Percentiles rank a stretch among this genome's conserved stretches.
phyloP scores from a whole-genome alignment of 1,140 invertebrate genomes.

The Lordiphosa stackelbergi region DNA sequence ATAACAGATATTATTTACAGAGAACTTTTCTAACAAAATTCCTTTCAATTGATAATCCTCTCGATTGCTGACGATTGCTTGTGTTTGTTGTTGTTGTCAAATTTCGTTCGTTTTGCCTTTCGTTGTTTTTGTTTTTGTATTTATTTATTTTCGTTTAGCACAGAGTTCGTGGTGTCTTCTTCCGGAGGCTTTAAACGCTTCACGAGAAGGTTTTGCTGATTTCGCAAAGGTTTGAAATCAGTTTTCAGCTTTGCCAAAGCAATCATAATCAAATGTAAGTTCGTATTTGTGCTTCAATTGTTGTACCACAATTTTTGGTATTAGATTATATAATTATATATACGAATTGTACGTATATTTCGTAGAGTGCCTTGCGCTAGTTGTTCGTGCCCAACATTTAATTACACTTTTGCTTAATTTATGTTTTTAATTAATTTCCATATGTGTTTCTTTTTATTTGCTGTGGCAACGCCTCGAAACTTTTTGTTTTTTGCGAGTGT shows the following conservation, averaged over 20 bases:
- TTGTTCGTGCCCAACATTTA: constrained; percentile 38
- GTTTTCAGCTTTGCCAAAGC: constrained; percentile 41
- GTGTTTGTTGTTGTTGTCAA: constrained; percentile 39
- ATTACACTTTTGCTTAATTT: constrained; percentile 36
- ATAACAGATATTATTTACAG: constrained; percentile 20
- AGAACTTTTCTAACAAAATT: not conserved
- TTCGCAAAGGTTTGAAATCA: constrained; percentile 66
- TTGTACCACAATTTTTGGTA: not conserved
- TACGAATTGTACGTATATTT: constrained; percentile 11
- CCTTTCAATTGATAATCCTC: not conserved
- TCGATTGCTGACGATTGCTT: constrained; percentile 20
- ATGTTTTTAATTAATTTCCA: constrained; percentile 39
- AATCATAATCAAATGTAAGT: constrained; percentile 56
- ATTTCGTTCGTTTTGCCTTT: constrained; percentile 61
- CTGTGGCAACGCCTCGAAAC: constrained; percentile 52
- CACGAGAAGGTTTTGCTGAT: constrained; percentile 56
- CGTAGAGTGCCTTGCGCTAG: constrained; percentile 51
- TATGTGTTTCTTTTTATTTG: constrained; percentile 24
- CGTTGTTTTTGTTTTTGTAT: constrained; percentile 10
- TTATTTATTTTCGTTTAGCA: constrained; percentile 35
- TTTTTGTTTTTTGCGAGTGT: constrained; percentile 19
- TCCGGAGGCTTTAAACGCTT: constrained; percentile 64
- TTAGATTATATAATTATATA: constrained; percentile 44
- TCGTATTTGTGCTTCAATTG: constrained; percentile 26
- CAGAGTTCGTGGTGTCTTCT: constrained; percentile 39